Conservation (phyloP, 2,888 invertebrate species). For the Apoda limacodes region DNA sequence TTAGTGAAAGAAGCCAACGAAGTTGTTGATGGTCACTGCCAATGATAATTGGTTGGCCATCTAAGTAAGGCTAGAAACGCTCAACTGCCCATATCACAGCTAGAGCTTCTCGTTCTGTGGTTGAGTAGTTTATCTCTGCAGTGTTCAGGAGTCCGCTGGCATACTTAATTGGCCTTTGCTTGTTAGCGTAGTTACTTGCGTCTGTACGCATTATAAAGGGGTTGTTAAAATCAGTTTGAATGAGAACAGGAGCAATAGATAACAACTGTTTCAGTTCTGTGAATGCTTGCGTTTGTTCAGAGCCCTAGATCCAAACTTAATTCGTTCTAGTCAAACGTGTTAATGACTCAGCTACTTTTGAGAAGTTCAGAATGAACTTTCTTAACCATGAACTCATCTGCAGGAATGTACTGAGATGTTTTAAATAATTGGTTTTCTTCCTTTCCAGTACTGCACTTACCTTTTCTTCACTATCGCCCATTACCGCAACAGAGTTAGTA, state of each 20-base stretch:
- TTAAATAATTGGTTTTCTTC: slow-evolving; percentile 13
- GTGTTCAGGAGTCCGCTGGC: slow-evolving; percentile 20
- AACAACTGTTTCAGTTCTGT: slow-evolving; percentile 15
- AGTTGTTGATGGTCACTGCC: slow-evolving; percentile 13
- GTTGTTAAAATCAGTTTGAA: slow-evolving; percentile 20
- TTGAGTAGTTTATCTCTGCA: slow-evolving; percentile 36
- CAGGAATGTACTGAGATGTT: slow-evolving; percentile 19
- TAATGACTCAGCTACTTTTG: slow-evolving; percentile 23
- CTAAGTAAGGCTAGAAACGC: slow-evolving; percentile 8
- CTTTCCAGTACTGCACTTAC: slow-evolving; percentile 15
- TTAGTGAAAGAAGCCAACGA: slow-evolving; percentile 23
- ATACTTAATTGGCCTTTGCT: slow-evolving; percentile 21
- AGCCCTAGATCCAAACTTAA: slow-evolving; percentile 22
- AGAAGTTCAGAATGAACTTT: slow-evolving; percentile 22
- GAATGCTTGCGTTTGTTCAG: slow-evolving; percentile 13
- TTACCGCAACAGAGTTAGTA: no score
- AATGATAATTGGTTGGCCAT: slow-evolving; percentile 6
- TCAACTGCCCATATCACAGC: slow-evolving; percentile 22
- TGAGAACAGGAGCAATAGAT: slow-evolving; percentile 20
- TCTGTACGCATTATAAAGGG: slow-evolving; percentile 28
- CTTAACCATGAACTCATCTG: slow-evolving; percentile 30
- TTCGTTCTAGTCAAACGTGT: slow-evolving; percentile 25
- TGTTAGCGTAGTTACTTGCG: slow-evolving; percentile 24
- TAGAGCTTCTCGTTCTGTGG: slow-evolving; percentile 38
- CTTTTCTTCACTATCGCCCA: no score